These are phyloP conservation scores for Acestrorhynchus altus DNA, from an alignment of 2,797 vertebrate genomes.

Conservation along the genomic window DNA sequence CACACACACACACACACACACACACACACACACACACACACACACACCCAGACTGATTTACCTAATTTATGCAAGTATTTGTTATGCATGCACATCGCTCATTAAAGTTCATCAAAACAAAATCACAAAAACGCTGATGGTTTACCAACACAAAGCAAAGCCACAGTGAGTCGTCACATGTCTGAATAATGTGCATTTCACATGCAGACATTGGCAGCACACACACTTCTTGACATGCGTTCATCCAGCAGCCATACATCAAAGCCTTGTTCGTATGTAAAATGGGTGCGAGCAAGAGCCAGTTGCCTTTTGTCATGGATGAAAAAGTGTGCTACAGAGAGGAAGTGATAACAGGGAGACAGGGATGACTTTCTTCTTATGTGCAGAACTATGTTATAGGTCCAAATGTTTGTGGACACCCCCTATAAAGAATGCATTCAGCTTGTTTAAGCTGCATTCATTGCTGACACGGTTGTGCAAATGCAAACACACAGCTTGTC, in stretches of 20 bases:
- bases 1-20: neutral
- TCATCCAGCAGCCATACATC: neutral
- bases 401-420: too few relatives aligned
- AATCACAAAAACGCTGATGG: conserved; percentile 25
- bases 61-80: conserved; percentile 37
- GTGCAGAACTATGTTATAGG: too few relatives aligned
- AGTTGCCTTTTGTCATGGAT: neutral
- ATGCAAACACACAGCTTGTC: too few relatives aligned
- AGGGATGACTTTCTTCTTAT: neutral
- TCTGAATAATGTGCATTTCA: neutral
- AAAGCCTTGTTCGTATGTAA: neutral
- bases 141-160: conserved; percentile 27
- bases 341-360: neutral
- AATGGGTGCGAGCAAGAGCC: neutral
- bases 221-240: neutral
- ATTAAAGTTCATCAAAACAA: conserved; percentile 43
- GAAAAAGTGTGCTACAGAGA: neutral
- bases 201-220: conserved; percentile 13
- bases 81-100: conserved; percentile 41
- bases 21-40: neutral
- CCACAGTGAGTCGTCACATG: neutral
- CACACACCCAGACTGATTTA: conserved; percentile 2
- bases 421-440: too few relatives aligned
- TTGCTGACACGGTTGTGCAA: too few relatives aligned
- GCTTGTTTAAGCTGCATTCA: too few relatives aligned